phyloP scores from a whole-genome alignment of 2,797 vertebrate genomes.

The Oryzias sinensis region DNA sequence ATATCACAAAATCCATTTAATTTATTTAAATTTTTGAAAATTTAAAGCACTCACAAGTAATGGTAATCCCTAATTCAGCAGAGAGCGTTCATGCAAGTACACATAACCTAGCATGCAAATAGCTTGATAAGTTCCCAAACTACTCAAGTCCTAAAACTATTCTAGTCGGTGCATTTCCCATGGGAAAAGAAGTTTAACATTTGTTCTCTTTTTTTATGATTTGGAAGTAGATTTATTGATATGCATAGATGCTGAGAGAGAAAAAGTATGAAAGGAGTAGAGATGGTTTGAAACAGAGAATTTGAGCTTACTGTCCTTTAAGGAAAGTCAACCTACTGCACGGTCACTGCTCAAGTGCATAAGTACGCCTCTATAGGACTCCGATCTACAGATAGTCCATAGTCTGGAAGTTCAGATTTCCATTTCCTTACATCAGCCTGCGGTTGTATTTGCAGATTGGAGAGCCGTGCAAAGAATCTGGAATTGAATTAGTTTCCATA shows the following conservation, averaged over 20 bases:
- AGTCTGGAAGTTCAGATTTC: constrained; percentile 60
- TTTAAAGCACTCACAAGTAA: no score
- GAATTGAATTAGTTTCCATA: constrained; percentile 81
- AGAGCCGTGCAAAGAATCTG: constrained; percentile 59
- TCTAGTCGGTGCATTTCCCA: constrained; percentile 1
- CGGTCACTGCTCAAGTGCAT: constrained; percentile 47
- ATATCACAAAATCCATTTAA: no score
- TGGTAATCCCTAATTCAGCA: no score
- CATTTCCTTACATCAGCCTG: constrained; percentile 69
- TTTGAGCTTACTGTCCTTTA: constrained; percentile 32
- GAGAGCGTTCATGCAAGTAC: no score
- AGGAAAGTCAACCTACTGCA: constrained; percentile 41
- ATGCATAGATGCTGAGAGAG: constrained; percentile 49
- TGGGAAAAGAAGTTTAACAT: constrained; percentile 19
- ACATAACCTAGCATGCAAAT: no score
- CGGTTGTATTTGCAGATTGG: constrained; percentile 71
- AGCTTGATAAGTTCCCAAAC: no score
- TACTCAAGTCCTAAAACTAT: no score
- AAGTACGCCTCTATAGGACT: constrained; percentile 57
- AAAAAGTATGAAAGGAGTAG: constrained; percentile 42
- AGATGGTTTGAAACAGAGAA: constrained; percentile 27
- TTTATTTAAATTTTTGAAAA: no score
- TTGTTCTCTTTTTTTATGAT: constrained; percentile 46
- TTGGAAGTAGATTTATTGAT: constrained; percentile 54
- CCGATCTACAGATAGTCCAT: constrained; percentile 50